phyloP scores from a whole-genome alignment of 2,888 invertebrate genomes.

The Dinocampus coccinellae region DNA sequence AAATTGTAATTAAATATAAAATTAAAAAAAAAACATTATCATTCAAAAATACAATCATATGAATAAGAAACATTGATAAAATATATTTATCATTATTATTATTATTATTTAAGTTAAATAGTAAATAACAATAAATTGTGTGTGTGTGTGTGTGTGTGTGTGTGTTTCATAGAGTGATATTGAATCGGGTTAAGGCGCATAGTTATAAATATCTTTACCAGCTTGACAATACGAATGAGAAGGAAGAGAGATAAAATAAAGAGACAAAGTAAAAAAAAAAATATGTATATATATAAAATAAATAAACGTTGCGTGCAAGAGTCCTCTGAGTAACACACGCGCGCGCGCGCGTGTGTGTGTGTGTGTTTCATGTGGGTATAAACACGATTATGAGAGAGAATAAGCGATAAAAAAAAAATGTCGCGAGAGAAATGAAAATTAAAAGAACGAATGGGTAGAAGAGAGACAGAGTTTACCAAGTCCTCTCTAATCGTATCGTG shows the following conservation, averaged over 20 bases:
- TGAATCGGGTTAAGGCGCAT: conserved; percentile 68
- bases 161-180: conserved; percentile 51
- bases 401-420: conserved; percentile 28
- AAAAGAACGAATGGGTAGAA: conserved; percentile 32
- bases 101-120: too few species aligned
- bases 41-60: too few species aligned
- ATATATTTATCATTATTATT: too few species aligned
- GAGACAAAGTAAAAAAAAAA: conserved; percentile 15
- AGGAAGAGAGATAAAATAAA: conserved; percentile 37
- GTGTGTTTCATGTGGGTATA: conserved; percentile 38
- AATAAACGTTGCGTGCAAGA: conserved; percentile 36
- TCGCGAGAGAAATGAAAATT: conserved; percentile 34
- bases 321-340: conserved; percentile 24
- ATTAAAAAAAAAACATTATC: too few species aligned
- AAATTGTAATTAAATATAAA: background rate
- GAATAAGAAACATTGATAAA: too few species aligned
- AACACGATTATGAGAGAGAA: conserved; percentile 42
- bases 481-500: conserved; percentile 63
- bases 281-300: background rate
- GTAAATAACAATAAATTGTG: background rate
- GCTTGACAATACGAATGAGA: conserved; percentile 52
- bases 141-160: background rate
- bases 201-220: conserved; percentile 66
- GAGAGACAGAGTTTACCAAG: conserved; percentile 48
- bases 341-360: background rate